A percentile compares a stretch with the other conserved stretches of the same genome.
Conservation (phyloP, 2,888 invertebrate species). For the Stratiomys singularior region DNA sequence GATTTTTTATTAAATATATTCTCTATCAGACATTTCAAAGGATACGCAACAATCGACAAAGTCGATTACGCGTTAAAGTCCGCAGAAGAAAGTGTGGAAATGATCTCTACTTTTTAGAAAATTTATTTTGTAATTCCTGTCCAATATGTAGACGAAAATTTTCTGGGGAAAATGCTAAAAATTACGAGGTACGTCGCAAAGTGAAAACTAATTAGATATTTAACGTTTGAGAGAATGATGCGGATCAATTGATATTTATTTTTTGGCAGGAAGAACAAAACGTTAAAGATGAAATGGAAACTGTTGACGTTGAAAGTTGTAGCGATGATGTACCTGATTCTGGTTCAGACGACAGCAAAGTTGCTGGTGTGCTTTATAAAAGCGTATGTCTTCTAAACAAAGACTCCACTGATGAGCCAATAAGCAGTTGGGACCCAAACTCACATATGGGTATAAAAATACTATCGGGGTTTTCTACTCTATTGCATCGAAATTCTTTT, state of each 20-base stretch:
- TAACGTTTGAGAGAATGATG: too few relatives aligned
- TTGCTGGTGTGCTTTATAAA: slow-evolving; percentile 63
- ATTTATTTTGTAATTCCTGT: slow-evolving; percentile 68
- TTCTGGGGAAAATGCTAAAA: slow-evolving; percentile 68
- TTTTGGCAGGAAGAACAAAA: slow-evolving; percentile 56
- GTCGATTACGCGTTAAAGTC: slow-evolving; percentile 73
- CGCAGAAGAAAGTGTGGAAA: slow-evolving; percentile 74
- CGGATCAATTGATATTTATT: neutral
- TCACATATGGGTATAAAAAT: slow-evolving; percentile 57
- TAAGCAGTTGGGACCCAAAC: slow-evolving; percentile 58
- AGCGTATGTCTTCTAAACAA: slow-evolving; percentile 64
- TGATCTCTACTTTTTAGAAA: slow-evolving; percentile 66
- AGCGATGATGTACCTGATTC: slow-evolving; percentile 65
- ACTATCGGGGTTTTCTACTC: neutral
- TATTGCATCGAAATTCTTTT: too few relatives aligned
- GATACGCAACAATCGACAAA: slow-evolving; percentile 76
- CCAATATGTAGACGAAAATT: slow-evolving; percentile 71
- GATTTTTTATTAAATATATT: neutral
- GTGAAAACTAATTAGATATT: too few relatives aligned
- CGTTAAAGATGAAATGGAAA: slow-evolving; percentile 72
- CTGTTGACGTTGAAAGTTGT: slow-evolving; percentile 74
- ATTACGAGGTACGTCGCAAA: slow-evolving; percentile 70
- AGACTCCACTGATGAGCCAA: slow-evolving; percentile 62
- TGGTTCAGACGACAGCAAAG: slow-evolving; percentile 61
- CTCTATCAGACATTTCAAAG: slow-evolving; percentile 71